Evolutionary conservation across 2,888 invertebrate genomes (phyloP).

Genomic region (Diloba caeruleocephala): DNA sequence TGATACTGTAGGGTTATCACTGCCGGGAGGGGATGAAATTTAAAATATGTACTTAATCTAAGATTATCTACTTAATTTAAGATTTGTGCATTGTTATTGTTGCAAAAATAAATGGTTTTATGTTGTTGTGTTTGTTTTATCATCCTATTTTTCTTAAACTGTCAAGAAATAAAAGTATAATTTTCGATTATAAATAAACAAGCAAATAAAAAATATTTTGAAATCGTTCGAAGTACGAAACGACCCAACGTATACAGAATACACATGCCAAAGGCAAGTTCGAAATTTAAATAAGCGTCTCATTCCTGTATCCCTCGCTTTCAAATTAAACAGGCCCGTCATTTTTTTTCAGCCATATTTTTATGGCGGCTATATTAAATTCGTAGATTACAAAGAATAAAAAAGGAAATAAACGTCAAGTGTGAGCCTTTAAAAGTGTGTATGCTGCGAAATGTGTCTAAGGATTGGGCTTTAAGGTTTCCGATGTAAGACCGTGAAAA

Average conservation of each 20-base stretch:
- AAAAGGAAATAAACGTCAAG: constrained; percentile 81
- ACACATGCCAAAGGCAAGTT: constrained; percentile 56
- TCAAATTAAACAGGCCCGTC: constrained; percentile 73
- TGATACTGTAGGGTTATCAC: too few relatives aligned
- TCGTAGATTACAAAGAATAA: constrained; percentile 82
- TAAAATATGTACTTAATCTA: too few relatives aligned
- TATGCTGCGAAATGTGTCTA: constrained; percentile 64
- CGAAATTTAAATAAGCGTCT: constrained; percentile 73
- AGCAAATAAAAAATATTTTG: background rate
- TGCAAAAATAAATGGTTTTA: too few relatives aligned
- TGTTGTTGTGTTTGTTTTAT: too few relatives aligned
- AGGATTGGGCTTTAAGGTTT: constrained; percentile 42
- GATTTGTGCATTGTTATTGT: too few relatives aligned
- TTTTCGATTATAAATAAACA: too few relatives aligned
- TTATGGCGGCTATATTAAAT: constrained; percentile 80
- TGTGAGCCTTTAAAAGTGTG: constrained; percentile 74
- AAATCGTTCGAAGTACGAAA: constrained; percentile 6
- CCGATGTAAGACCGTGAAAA: constrained; percentile 9
- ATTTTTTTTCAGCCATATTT: constrained; percentile 75
- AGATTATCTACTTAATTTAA: too few relatives aligned
- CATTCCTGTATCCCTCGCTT: constrained; percentile 60
- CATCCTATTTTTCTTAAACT: too few relatives aligned
- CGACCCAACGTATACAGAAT: constrained; percentile 4
- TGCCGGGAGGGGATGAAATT: too few relatives aligned
- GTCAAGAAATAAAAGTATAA: too few relatives aligned